These are phyloP conservation scores for Chaetura pelagica DNA, from an alignment of 2,113 vertebrate genomes.

Conservation along the genomic window DNA sequence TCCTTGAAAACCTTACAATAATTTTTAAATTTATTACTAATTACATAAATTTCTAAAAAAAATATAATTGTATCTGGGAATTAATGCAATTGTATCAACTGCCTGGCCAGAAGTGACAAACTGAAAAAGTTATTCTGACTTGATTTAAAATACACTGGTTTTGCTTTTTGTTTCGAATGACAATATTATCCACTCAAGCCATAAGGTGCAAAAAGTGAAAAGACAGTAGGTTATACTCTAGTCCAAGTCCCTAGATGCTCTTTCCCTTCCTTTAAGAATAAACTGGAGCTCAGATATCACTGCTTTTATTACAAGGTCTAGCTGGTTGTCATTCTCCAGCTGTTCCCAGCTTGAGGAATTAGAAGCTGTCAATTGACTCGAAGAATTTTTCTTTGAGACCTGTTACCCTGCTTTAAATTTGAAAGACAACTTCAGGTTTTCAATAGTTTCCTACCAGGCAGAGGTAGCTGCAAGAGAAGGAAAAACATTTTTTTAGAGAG, in stretches of 20 bases:
- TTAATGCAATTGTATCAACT: not conserved
- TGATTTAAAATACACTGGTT: not conserved
- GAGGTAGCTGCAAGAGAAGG: not conserved
- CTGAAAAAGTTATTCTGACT: not conserved
- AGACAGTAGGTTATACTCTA: not conserved
- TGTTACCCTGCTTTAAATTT: not conserved
- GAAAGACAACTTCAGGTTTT: not conserved
- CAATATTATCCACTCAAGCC: not conserved
- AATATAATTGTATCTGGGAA: not conserved
- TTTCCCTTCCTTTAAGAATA: not conserved
- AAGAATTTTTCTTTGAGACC: not conserved
- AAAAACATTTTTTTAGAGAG: not conserved
- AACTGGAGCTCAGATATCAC: not conserved
- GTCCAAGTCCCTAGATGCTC: not conserved
- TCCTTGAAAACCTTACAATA: not conserved
- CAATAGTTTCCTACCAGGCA: not conserved
- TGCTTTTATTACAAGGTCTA: not conserved
- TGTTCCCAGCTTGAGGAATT: slow-evolving; percentile 19
- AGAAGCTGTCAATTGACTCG: not conserved
- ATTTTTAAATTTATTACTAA: not conserved
- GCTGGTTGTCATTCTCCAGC: slow-evolving; percentile 7
- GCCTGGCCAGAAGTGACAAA: not conserved
- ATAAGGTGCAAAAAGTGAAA: not conserved
- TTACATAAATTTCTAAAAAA: not conserved
- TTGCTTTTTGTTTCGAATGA: not conserved